Evolutionary conservation across 2,113 vertebrate species (phyloP).

Genomic region (Tricholaema leucomelas): DNA sequence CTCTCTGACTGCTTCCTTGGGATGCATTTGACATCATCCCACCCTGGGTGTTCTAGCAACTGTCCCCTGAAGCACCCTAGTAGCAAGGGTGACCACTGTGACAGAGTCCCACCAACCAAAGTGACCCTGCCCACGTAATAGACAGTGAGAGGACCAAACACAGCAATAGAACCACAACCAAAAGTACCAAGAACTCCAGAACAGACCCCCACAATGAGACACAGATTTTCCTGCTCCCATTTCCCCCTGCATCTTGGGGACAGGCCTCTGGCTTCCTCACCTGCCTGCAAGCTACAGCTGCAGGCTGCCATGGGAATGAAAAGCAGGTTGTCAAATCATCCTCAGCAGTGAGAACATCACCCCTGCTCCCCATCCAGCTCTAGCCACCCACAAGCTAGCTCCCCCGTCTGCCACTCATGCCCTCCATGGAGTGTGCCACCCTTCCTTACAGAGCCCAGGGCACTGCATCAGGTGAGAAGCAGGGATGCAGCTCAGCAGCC

Average conservation of each 20-base stretch:
- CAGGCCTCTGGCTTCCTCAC: background rate
- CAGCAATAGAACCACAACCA: background rate
- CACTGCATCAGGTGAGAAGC: background rate
- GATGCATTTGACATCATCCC: background rate
- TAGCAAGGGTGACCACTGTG: background rate
- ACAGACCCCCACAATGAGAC: fast-evolving
- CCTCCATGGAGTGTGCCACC: background rate
- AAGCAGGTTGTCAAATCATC: background rate
- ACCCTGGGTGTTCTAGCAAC: background rate
- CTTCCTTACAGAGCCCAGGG: background rate
- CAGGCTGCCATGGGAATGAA: background rate
- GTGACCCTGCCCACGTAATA: background rate
- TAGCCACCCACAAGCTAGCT: background rate
- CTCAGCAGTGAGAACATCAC: background rate
- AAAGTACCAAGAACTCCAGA: background rate
- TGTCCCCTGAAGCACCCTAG: background rate
- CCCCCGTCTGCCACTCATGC: fast-evolving
- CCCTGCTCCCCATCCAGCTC: background rate
- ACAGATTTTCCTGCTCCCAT: background rate
- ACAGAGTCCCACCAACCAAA: background rate
- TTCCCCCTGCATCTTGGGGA: background rate
- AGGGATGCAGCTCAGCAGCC: background rate
- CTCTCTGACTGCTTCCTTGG: background rate
- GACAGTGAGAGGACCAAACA: background rate
- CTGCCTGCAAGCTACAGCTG: background rate